Percentiles rank a stretch among this genome's conserved stretches.
Evolutionary conservation across 2,888 invertebrate genomes (phyloP).

Genomic region (Morinoia aosen): DNA sequence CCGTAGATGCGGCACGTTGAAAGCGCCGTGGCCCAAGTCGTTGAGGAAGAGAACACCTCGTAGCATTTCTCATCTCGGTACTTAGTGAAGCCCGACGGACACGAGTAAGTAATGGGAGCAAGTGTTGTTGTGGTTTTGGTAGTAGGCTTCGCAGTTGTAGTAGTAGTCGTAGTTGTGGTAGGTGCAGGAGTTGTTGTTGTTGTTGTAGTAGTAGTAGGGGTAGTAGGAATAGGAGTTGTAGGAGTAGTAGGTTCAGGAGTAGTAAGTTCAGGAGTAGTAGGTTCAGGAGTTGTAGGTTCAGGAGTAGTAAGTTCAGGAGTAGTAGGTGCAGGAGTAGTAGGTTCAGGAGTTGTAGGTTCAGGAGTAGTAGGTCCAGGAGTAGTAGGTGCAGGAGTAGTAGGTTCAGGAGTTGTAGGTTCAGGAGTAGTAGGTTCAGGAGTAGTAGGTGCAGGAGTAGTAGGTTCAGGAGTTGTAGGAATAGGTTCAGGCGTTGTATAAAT

Average conservation of each 20-base stretch:
- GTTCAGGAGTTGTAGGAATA: background rate
- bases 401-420: background rate
- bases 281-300: background rate
- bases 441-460: background rate
- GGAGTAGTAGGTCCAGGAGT: background rate
- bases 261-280: background rate
- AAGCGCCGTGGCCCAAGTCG: background rate
- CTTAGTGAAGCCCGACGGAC: constrained; percentile 1
- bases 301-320: background rate
- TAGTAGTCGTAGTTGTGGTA: background rate
- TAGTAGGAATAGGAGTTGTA: background rate
- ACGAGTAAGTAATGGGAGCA: constrained; percentile 31
- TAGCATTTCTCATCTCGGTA: background rate
- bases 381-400: background rate
- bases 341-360: background rate
- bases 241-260: background rate
- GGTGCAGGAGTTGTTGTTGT: background rate
- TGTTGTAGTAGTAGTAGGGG: background rate
- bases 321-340: background rate
- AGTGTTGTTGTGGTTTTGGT: constrained; percentile 20
- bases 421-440: background rate
- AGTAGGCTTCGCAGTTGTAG: background rate
- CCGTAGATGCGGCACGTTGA: background rate
- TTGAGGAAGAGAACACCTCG: background rate
- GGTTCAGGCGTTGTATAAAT: background rate